Evolutionary conservation across 2,113 vertebrate species (phyloP), one percentile per base, ranked within the genome.

Genomic region (Pampusana beccarii): DNA sequence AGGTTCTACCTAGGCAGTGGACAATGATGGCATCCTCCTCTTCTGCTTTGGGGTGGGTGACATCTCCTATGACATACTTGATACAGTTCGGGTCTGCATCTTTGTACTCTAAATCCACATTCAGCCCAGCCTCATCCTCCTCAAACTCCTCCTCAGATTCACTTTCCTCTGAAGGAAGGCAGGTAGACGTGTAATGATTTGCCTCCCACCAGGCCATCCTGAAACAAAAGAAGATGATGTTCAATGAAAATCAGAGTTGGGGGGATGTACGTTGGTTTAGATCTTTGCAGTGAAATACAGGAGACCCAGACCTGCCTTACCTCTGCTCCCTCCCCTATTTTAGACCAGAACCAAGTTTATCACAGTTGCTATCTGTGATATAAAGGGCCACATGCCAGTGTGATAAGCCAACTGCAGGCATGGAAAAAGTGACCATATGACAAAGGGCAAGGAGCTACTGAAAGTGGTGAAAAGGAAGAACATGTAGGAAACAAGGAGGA

Each of bases 201-300:
- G 98, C 98, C 74, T 98, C 97, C 99, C 99, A 99, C 99, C 98
- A 99, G 20, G 98, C 98, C 98, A 98, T 97, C 95, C 99, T 99
- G 94, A 74, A 95, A 77, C 7, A 44, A 70, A 65, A 74, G 31
- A 78, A 72, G 61, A 88, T 58, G 31, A 88, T 62, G 56, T 86
- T 89, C 66, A 78, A 36, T 54, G 84, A 75, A 96, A 78, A 81
- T 29, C 18, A 65, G 62, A 87, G 16, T 2, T 3, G 5, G 13
- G 26, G 18, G 7, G 8, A 64, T 23, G 44, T 7, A 74, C 16
- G 13, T 61, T 46, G n/a, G 25, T 82, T 89, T 64, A 64, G 65
- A 69, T 70, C 17, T 67, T 1, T 48, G 34, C 53, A 71, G 44
- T 64, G 51, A 84, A 88, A 77, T 28, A 54, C 31, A 54, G 17